Evolutionary conservation across 2,888 invertebrate species (phyloP).

Genomic region (Odiellus spinosus): DNA sequence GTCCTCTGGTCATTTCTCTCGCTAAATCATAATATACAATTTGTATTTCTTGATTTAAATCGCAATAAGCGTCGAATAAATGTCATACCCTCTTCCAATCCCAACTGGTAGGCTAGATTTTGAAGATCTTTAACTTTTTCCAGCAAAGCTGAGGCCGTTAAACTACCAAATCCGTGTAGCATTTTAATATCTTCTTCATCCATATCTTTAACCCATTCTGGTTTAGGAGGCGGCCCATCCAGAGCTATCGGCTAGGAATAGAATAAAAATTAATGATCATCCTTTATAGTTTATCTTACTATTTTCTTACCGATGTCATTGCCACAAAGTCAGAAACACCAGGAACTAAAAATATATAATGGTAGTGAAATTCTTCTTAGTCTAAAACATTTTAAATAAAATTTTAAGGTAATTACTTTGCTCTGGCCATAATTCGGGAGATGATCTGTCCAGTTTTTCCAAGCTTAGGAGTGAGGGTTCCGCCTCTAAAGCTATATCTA

Average conservation of each 20-base stretch:
- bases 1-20: too few relatives aligned
- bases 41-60: too few relatives aligned
- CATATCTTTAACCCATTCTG: slow-evolving; percentile 30
- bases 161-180: slow-evolving; percentile 37
- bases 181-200: slow-evolving; percentile 33
- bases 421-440: slow-evolving; percentile 92
- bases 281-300: too few relatives aligned
- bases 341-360: slow-evolving; percentile 44
- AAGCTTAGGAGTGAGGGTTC: slow-evolving; percentile 68
- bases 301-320: slow-evolving; percentile 14
- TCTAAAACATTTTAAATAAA: slow-evolving; percentile 4
- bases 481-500: too few relatives aligned
- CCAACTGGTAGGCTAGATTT: slow-evolving; percentile 83
- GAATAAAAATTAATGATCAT: not conserved
- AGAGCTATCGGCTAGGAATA: slow-evolving; percentile 23
- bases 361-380: slow-evolving; percentile 21
- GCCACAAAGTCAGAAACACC: slow-evolving; percentile 65
- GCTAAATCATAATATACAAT: too few relatives aligned
- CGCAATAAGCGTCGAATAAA: too few relatives aligned
- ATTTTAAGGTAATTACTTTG: slow-evolving; percentile 50
- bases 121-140: slow-evolving; percentile 87
- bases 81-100: slow-evolving; percentile 55
- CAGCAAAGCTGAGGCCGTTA: slow-evolving; percentile 67
- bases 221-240: slow-evolving; percentile 18
- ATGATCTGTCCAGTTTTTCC: slow-evolving; percentile 83